A percentile compares a stretch with the other conserved stretches of the same genome.
phyloP scores from a whole-genome alignment of 2,113 vertebrate species.

The Apteryx mantelli region DNA sequence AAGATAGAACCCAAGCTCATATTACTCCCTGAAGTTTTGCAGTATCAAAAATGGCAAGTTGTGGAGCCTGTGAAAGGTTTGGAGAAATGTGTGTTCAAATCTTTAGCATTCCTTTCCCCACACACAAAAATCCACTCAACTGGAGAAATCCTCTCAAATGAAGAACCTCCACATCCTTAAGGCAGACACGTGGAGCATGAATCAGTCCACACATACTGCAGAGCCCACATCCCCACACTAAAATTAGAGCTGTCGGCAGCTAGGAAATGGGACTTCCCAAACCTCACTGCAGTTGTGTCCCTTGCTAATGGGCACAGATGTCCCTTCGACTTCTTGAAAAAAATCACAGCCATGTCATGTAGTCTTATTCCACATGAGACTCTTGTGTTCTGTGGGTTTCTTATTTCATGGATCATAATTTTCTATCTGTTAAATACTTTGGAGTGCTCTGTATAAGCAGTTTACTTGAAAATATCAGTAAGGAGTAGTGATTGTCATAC shows the following conservation, averaged over 20 bases:
- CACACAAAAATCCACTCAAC: not conserved
- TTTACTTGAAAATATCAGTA: not conserved
- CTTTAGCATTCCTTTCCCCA: not conserved
- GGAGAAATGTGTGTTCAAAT: not conserved
- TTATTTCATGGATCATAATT: not conserved
- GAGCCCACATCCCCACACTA: not conserved
- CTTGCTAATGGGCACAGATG: not conserved
- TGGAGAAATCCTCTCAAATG: not conserved
- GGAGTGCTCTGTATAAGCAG: not conserved
- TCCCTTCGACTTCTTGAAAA: not conserved
- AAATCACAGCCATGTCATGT: not conserved
- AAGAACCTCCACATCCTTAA: not conserved
- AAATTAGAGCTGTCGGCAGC: slow-evolving; percentile 13
- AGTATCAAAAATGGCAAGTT: not conserved
- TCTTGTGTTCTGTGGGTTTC: not conserved
- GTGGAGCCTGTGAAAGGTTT: not conserved
- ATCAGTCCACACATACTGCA: not conserved
- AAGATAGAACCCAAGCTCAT: not conserved
- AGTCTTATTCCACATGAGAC: not conserved
- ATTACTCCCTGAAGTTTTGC: not conserved
- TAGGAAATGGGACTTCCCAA: not conserved
- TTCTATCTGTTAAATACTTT: not conserved
- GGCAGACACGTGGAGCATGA: not conserved
- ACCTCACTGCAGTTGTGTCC: not conserved
- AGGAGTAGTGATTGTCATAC: not conserved